Evolutionary conservation across 2,888 invertebrate genomes (phyloP).

Genomic region (Phalera bucephala): DNA sequence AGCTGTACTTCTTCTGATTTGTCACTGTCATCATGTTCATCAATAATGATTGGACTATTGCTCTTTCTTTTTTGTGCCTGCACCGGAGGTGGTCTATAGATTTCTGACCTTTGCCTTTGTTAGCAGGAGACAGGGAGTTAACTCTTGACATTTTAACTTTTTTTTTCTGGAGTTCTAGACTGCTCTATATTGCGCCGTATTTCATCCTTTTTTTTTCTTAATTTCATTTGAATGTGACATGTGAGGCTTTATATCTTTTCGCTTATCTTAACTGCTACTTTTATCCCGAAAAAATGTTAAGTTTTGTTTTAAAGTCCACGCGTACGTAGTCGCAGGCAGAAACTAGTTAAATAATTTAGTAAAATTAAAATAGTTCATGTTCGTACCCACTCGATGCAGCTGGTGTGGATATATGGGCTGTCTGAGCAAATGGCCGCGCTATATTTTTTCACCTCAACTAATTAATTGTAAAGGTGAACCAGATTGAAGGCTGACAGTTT

Average conservation of each 20-base stretch:
- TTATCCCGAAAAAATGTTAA: too few species aligned
- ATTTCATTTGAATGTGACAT: constrained; percentile 46
- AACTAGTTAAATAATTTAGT: too few species aligned
- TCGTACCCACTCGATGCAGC: too few species aligned
- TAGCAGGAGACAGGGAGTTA: constrained; percentile 48
- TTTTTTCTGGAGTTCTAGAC: constrained; percentile 43
- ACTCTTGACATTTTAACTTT: constrained; percentile 35
- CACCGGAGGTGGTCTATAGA: constrained; percentile 52
- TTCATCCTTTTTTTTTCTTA: constrained; percentile 55
- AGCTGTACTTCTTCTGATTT: constrained; percentile 62
- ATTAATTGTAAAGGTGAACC: too few species aligned
- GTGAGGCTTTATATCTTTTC: constrained; percentile 42
- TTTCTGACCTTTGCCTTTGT: constrained; percentile 57
- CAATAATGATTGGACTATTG: constrained; percentile 57
- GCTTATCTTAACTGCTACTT: constrained; percentile 55
- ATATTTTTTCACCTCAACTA: too few species aligned
- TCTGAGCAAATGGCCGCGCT: too few species aligned
- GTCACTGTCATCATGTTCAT: constrained; percentile 55
- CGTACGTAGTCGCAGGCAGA: too few species aligned
- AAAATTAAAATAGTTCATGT: too few species aligned
- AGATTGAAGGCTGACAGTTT: too few species aligned
- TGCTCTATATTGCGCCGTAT: constrained; percentile 36
- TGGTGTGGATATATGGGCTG: too few species aligned
- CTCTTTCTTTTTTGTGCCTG: constrained; percentile 42
- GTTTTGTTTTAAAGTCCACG: too few species aligned